phyloP scores from a whole-genome alignment of 1,140 invertebrate species.

The Heterodera carotae region DNA sequence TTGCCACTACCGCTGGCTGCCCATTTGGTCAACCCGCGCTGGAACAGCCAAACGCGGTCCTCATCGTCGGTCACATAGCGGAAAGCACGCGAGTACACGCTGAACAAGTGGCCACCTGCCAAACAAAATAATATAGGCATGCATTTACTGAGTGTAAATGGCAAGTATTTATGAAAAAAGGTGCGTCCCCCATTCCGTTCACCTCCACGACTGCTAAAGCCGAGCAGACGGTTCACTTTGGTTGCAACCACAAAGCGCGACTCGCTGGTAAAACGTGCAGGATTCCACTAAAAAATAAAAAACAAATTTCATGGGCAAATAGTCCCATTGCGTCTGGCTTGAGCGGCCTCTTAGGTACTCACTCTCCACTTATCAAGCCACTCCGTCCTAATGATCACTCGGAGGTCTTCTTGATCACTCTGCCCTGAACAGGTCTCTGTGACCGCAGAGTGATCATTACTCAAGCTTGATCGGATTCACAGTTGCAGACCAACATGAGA shows the following conservation, averaged over 20 bases:
- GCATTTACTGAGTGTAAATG: no score
- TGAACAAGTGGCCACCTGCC: conserved; percentile 49
- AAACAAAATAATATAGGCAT: conserved; percentile 11
- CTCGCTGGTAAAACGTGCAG: conserved; percentile 41
- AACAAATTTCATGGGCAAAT: background rate
- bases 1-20: conserved; percentile 52
- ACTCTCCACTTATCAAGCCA: no score
- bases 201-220: conserved; percentile 17
- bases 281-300: conserved; percentile 47
- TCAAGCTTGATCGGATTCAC: no score
- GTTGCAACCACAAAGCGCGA: conserved; percentile 49
- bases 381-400: no score
- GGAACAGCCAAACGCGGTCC: conserved; percentile 54
- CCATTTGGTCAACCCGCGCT: conserved; percentile 34
- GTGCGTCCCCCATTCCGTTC: background rate
- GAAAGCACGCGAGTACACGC: conserved; percentile 54
- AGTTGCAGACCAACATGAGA: no score
- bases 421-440: no score
- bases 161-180: no score
- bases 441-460: background rate
- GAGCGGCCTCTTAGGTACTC: no score
- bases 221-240: conserved; percentile 50
- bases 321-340: no score
- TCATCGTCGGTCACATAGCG: conserved; percentile 56
- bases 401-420: no score